Evolutionary conservation across 1,140 invertebrate species (phyloP).

Genomic region (Heliconius eleuchia): DNA sequence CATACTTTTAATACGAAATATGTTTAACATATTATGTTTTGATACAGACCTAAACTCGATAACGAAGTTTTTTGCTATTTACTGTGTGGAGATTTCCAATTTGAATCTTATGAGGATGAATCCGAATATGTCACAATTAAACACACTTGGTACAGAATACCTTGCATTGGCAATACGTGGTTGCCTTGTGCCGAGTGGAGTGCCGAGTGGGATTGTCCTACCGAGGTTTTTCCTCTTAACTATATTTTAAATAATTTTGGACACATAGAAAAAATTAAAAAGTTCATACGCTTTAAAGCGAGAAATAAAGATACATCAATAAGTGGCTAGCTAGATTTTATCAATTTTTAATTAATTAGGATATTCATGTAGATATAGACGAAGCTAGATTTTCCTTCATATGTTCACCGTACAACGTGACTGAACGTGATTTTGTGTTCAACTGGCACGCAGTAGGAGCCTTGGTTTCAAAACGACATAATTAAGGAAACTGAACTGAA

Average conservation of each 20-base stretch:
- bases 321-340: too few species aligned
- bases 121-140: constrained; percentile 47
- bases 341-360: too few species aligned
- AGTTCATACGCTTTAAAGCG: too few species aligned
- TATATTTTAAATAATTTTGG: constrained; percentile 2
- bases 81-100: constrained; percentile 69
- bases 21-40: background rate
- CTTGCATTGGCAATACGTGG: constrained; percentile 72
- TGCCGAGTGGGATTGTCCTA: constrained; percentile 66
- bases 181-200: constrained; percentile 63
- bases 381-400: too few species aligned
- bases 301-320: too few species aligned
- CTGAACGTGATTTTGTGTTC: too few species aligned
- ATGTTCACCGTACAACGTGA: too few species aligned
- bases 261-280: too few species aligned
- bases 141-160: constrained; percentile 68
- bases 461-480: too few species aligned
- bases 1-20: background rate
- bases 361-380: too few species aligned
- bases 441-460: too few species aligned
- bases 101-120: constrained; percentile 40
- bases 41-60: constrained; percentile 58
- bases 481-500: too few species aligned
- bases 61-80: constrained; percentile 67
- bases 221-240: constrained; percentile 47